Base-by-base conservation (phyloP, 2,888 invertebrate species). In the Tanaodytes sp. region DNA sequence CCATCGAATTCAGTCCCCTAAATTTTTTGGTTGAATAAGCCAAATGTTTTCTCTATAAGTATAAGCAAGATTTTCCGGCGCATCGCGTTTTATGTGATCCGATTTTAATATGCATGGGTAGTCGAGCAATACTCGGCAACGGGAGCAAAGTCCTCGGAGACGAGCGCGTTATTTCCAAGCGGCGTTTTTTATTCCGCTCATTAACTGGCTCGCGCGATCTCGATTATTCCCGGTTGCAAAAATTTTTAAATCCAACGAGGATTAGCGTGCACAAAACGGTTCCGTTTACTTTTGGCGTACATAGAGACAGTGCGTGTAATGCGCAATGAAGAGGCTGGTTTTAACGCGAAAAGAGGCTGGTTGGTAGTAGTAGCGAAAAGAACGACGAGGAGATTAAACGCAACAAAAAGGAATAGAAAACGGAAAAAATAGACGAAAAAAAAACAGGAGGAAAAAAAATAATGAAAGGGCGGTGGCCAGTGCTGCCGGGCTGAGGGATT, bases 171-270 rank as follows among this genome's bases (percentile, higher is more conserved):
- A 80, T 80, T 80, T 80, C 74, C 69, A 48, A 73, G 51, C 73
- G 80, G 79, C 77, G 77, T 79, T 78, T 77, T 48, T 19, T 19
- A 6, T n/a, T 18, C 31, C 20, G 15, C 39, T 23, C 37, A 16
- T 49, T 42, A 20, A 76, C 77, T 78, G 73, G 79, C 77, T 79
- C 79, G 78, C 79, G 80, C 79, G 78, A 42, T 42, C 80, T 82
- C 80, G 80, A 39, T 51, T 37, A 42, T 54, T 54, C 27, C n/a
- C n/a, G n/a, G n/a, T n/a, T n/a, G n/a, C n/a, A n/a, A n/a, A n/a
- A n/a, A n/a, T 76, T 83, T 83, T 82, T 81, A 80, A 84, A 84
- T 82, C 82, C 80, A 57, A 65, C 67, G 59, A 42, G 82, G 80
- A 82, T 84, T 83, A 84, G 65, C 71, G 72, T 45, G 64, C 73